Evolutionary conservation across 2,888 invertebrate species (phyloP).

Genomic region (Tuta absoluta): DNA sequence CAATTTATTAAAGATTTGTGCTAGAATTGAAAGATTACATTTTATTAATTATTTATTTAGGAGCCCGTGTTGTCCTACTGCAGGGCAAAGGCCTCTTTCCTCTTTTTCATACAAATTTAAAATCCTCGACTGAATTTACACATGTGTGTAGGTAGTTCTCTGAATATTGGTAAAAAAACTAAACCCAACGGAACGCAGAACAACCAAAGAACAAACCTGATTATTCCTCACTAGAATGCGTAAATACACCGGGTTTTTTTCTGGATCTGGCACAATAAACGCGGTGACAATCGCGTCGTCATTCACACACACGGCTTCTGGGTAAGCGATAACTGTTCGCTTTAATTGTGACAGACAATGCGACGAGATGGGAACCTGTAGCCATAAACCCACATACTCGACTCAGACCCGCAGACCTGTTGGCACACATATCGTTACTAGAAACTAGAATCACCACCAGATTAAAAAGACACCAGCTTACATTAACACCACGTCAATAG

Average conservation of each 20-base stretch:
- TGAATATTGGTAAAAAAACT: background rate
- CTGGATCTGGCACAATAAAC: constrained; percentile 19
- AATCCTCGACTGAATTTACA: too few relatives aligned
- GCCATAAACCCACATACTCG: constrained; percentile 65
- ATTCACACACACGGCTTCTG: constrained; percentile 57
- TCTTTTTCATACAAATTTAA: too few relatives aligned
- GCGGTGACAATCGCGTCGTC: constrained; percentile 34
- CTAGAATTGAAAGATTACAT: too few relatives aligned
- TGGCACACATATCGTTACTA: constrained; percentile 58
- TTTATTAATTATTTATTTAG: too few relatives aligned
- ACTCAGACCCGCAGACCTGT: constrained; percentile 48
- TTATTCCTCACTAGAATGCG: constrained; percentile 16
- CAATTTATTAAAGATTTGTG: too few relatives aligned
- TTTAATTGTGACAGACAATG: constrained; percentile 67
- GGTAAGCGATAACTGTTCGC: constrained; percentile 61
- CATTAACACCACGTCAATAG: background rate
- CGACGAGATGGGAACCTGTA: constrained; percentile 56
- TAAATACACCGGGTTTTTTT: constrained; percentile 2
- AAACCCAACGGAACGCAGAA: background rate
- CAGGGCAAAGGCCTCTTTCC: too few relatives aligned
- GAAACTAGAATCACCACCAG: constrained; percentile 15
- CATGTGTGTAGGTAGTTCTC: too few relatives aligned
- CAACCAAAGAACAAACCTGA: background rate
- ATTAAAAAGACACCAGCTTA: background rate
- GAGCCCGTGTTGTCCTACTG: too few relatives aligned